These are phyloP conservation scores for Triplophysa tibetana DNA, from an alignment of 2,113 vertebrate species.

Conservation along the genomic window DNA sequence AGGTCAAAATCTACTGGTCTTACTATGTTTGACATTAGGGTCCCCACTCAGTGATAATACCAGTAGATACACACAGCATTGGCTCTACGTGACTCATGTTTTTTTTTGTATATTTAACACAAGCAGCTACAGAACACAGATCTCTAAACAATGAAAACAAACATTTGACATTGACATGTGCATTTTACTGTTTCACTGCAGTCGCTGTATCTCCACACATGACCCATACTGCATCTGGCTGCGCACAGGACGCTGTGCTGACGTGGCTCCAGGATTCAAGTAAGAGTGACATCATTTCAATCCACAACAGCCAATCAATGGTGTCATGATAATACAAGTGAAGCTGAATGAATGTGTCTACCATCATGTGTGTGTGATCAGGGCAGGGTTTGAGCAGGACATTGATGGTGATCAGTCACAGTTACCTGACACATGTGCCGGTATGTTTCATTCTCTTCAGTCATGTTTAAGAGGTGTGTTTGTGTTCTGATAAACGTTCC, in stretches of 20 bases:
- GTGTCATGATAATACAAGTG: background rate
- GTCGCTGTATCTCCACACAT: conserved; percentile 72
- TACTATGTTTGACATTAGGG: too few species aligned
- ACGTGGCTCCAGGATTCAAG: conserved; percentile 62
- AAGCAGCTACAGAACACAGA: too few species aligned
- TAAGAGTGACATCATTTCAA: conserved; percentile 56
- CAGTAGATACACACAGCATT: too few species aligned
- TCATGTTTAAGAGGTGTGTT: background rate
- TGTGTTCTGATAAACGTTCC: too few species aligned
- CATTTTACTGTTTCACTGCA: conserved; percentile 33
- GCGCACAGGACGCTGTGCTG: conserved; percentile 65
- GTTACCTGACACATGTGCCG: conserved; percentile 64
- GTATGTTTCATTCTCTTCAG: conserved; percentile 56
- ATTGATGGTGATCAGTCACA: conserved; percentile 52
- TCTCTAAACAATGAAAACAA: too few species aligned
- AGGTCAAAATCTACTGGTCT: too few species aligned
- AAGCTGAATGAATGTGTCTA: background rate
- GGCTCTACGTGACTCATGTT: too few species aligned
- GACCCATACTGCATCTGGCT: conserved; percentile 81
- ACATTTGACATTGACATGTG: too few species aligned
- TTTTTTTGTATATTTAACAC: too few species aligned
- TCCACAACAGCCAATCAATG: background rate
- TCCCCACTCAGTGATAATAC: too few species aligned
- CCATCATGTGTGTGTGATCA: conserved; percentile 44
- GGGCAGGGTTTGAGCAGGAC: conserved; percentile 67